Evolutionary conservation across 2,888 invertebrate genomes (phyloP).

Genomic region (Andricus quercusramuli): DNA sequence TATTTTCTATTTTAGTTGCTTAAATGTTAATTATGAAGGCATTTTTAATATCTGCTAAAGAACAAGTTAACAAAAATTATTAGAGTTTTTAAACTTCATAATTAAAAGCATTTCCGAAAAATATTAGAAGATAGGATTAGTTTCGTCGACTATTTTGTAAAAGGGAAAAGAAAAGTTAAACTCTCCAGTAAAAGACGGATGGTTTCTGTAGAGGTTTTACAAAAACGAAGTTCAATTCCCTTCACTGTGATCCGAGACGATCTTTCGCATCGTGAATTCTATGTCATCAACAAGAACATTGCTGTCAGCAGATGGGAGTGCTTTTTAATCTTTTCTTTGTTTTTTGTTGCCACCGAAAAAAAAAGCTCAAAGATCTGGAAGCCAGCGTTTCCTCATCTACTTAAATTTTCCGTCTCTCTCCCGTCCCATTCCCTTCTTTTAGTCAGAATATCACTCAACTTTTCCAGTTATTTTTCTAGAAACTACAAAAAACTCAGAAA

Average conservation of each 20-base stretch:
- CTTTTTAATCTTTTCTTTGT: conserved; percentile 38
- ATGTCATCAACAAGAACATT: background rate
- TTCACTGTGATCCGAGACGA: conserved; percentile 8
- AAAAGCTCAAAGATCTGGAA: background rate
- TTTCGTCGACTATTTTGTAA: background rate
- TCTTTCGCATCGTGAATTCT: conserved; percentile 15
- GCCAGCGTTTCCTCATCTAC: background rate
- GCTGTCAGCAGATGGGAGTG: conserved; percentile 6
- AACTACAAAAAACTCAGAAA: no score
- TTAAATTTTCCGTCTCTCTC: no score
- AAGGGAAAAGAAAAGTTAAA: background rate
- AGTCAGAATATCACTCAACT: no score
- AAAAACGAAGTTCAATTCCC: conserved; percentile 24
- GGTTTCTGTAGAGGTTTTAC: background rate
- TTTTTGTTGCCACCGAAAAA: conserved; percentile 5
- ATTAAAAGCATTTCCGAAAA: background rate
- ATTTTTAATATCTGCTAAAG: background rate
- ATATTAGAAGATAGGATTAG: background rate
- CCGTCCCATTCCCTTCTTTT: no score
- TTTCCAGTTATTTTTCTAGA: no score
- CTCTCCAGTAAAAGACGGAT: background rate
- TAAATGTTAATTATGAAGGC: background rate
- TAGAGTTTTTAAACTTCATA: no score
- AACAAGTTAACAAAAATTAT: no score
- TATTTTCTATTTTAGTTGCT: background rate